Evolutionary conservation across 2,888 invertebrate genomes (phyloP).

Genomic region (Eupelmus urozonus): DNA sequence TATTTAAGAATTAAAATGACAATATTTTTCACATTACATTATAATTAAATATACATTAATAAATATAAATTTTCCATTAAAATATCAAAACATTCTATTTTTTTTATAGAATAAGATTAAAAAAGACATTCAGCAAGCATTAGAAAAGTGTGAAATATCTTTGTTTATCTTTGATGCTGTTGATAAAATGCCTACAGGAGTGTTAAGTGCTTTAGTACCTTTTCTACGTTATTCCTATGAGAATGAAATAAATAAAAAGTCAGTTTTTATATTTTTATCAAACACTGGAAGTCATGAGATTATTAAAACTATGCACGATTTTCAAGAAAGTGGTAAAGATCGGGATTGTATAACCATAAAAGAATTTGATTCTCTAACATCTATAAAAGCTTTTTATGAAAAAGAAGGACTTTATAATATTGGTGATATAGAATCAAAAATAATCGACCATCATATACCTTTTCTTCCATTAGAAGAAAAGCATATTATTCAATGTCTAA

Average conservation of each 20-base stretch:
- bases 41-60: not conserved
- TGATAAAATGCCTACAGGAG: conserved; percentile 91
- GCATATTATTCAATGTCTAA: conserved; percentile 89
- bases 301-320: conserved; percentile 80
- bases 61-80: conserved; percentile 16
- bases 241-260: conserved; percentile 83
- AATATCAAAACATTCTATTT: too few species aligned
- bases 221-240: conserved; percentile 86
- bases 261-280: conserved; percentile 93
- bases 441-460: conserved; percentile 96
- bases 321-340: conserved; percentile 80
- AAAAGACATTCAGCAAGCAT: conserved; percentile 76
- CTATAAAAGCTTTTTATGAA: conserved; percentile 84
- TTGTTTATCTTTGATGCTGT: conserved; percentile 98
- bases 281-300: conserved; percentile 92
- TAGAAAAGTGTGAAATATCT: conserved; percentile 85
- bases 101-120: conserved; percentile 67
- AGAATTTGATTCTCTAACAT: conserved; percentile 86
- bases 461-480: conserved; percentile 93
- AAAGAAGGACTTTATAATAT: conserved; percentile 90
- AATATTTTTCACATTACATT: too few species aligned
- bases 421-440: conserved; percentile 87
- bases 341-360: conserved; percentile 82
- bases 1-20: not conserved
- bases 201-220: conserved; percentile 92